phyloP scores from a whole-genome alignment of 1,140 invertebrate species.

The Rhyacophila brunnea region DNA sequence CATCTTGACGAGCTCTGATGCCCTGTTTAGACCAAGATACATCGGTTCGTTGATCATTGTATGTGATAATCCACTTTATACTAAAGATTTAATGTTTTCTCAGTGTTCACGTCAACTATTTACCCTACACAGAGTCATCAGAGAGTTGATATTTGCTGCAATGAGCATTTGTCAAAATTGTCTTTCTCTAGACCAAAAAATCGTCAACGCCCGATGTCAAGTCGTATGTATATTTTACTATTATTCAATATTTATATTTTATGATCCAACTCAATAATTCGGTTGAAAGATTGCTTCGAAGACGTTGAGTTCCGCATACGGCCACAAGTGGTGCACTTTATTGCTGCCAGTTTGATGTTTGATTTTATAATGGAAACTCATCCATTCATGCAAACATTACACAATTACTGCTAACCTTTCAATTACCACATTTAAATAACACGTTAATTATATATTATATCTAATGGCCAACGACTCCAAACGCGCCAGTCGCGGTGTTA shows the following conservation, averaged over 20 bases:
- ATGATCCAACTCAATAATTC: background rate
- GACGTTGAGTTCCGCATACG: too few species aligned
- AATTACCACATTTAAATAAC: too few species aligned
- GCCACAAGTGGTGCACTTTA: too few species aligned
- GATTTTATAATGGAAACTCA: too few species aligned
- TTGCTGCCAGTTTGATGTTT: too few species aligned
- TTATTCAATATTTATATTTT: too few species aligned
- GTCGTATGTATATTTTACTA: constrained; percentile 30
- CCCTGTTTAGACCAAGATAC: too few species aligned
- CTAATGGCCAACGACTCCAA: too few species aligned
- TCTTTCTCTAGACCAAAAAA: constrained; percentile 20
- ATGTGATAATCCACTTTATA: background rate
- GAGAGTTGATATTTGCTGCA: constrained; percentile 27
- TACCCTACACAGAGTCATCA: constrained; percentile 19
- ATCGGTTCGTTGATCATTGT: background rate
- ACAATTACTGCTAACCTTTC: too few species aligned
- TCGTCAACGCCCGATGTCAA: constrained; percentile 31
- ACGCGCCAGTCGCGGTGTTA: too few species aligned
- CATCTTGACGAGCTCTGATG: background rate
- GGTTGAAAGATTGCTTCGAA: too few species aligned
- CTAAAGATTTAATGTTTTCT: constrained; percentile 13
- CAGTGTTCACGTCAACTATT: constrained; percentile 15
- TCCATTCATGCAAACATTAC: background rate
- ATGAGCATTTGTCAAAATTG: constrained; percentile 33
- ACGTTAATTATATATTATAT: too few species aligned